phyloP scores from a whole-genome alignment of 1,140 invertebrate species.

The Zeugodacus cucurbitae region DNA sequence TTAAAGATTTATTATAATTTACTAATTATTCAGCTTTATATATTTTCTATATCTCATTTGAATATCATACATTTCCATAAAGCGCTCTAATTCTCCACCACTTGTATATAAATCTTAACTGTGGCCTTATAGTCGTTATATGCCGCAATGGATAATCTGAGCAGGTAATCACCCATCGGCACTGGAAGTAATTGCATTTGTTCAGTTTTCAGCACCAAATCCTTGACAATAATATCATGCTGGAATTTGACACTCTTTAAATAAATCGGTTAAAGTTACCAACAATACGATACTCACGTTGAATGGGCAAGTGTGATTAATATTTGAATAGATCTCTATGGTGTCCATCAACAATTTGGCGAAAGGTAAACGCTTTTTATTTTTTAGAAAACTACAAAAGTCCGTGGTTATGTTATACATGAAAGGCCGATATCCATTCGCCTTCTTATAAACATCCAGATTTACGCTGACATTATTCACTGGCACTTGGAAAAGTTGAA shows the following conservation, averaged over 20 bases:
- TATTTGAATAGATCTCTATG: background rate
- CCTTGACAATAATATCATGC: conserved; percentile 4
- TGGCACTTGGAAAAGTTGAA: conserved; percentile 43
- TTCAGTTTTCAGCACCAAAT: background rate
- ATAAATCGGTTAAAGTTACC: background rate
- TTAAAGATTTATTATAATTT: too few species aligned
- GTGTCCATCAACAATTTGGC: background rate
- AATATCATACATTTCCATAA: too few species aligned
- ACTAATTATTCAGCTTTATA: too few species aligned
- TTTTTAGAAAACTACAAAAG: background rate
- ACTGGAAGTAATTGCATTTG: background rate
- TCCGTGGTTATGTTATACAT: background rate
- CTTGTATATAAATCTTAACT: background rate
- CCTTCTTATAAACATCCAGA: conserved; percentile 8
- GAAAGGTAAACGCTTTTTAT: background rate
- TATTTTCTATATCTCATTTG: too few species aligned
- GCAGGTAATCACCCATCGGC: background rate
- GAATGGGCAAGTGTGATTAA: background rate
- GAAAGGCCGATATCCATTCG: conserved; percentile 1
- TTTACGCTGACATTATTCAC: conserved; percentile 44
- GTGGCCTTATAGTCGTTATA: background rate
- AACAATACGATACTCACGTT: background rate
- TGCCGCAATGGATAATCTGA: background rate
- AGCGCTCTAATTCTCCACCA: background rate
- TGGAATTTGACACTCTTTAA: background rate